Conservation (phyloP, 2,888 invertebrate genomes). For the Atherix ibis region DNA sequence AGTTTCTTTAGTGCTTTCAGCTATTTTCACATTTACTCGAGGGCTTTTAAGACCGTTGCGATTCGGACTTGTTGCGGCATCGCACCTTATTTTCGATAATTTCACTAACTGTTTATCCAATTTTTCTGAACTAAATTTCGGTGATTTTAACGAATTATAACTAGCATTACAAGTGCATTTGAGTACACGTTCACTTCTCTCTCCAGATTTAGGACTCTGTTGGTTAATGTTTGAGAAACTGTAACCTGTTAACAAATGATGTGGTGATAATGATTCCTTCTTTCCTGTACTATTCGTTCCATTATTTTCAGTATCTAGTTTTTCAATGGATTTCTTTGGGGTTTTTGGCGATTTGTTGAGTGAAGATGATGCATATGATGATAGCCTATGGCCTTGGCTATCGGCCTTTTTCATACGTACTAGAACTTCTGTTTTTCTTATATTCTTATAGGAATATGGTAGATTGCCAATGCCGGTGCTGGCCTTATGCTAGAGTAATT, state of each 20-base stretch:
- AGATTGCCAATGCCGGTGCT: slow-evolving; percentile 40
- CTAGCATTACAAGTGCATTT: slow-evolving; percentile 14
- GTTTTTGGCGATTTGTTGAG: slow-evolving; percentile 13
- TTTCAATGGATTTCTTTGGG: slow-evolving; percentile 10
- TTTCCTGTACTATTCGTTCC: too few relatives aligned
- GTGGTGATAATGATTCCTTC: slow-evolving; percentile 15
- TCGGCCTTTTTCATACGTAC: slow-evolving; percentile 15
- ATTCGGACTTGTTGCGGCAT: slow-evolving; percentile 16
- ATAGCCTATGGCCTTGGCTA: slow-evolving; percentile 17
- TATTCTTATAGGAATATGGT: slow-evolving; percentile 10
- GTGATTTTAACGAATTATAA: slow-evolving; percentile 7
- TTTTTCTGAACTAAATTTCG: slow-evolving; percentile 5
- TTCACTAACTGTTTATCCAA: slow-evolving; percentile 2
- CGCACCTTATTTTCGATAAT: slow-evolving; percentile 12
- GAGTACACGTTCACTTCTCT: slow-evolving; percentile 11
- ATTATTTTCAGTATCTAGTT: slow-evolving; percentile 10
- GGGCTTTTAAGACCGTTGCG: slow-evolving; percentile 6
- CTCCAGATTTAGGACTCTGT: slow-evolving; percentile 2
- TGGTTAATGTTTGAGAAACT: slow-evolving; percentile 9
- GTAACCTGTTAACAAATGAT: slow-evolving; percentile 11
- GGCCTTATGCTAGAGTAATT: slow-evolving; percentile 61
- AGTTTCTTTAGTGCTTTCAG: slow-evolving; percentile 2
- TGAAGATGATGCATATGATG: slow-evolving; percentile 16
- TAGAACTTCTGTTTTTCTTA: slow-evolving; percentile 3
- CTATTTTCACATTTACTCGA: not conserved